Evolutionary conservation across 2,888 invertebrate genomes (phyloP), one percentile per base, ranked within the genome.

Genomic region (Isoperla grammatica): DNA sequence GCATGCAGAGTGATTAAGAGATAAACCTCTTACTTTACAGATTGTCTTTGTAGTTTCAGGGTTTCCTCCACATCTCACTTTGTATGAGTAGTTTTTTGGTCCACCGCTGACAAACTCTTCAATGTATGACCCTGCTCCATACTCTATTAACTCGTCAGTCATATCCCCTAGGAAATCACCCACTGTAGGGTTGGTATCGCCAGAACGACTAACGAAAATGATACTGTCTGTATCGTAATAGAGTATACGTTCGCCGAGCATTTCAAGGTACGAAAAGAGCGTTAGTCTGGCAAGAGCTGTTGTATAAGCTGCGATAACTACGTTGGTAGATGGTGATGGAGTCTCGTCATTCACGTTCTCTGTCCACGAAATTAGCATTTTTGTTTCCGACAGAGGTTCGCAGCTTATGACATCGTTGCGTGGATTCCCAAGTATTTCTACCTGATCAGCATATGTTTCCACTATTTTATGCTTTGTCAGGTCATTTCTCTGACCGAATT

Each of bases 181-280:
- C 0, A 67, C 61, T 6, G 5, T 40, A 15, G 40, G n/a, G 40
- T 40, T 57, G 43, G 60, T 64, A n/a, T 63, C 61, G 12, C 29
- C 29, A 29, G 29, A 8, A 29, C 29, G 29, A 29, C 5, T 29
- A 9, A n/a, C 57, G 9, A 66, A 73, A 39, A 74, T 69, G 6
- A 72, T 66, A 1, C 68, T 68, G 59, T 73, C 73, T 1, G 74
- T 74, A 53, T 74, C 72, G 46, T 63, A 71, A 62, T 75, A 73
- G 9, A 74, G 56, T 9, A 68, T 69, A 8, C 69, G 49, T 35
- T 65, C 55, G 5, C 63, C 67, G 8, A 74, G 60, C 20, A 58
- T 59, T 6, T 72, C 67, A 3, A 75, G 58, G 19, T 69, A 69
- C 2, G 57, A 53, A 58, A 71, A 72, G 1, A 74, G 60, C 57